Evolutionary conservation across 1,140 invertebrate genomes (phyloP), one percentile per base, ranked within the genome.

Genomic region (Caerostris darwini): DNA sequence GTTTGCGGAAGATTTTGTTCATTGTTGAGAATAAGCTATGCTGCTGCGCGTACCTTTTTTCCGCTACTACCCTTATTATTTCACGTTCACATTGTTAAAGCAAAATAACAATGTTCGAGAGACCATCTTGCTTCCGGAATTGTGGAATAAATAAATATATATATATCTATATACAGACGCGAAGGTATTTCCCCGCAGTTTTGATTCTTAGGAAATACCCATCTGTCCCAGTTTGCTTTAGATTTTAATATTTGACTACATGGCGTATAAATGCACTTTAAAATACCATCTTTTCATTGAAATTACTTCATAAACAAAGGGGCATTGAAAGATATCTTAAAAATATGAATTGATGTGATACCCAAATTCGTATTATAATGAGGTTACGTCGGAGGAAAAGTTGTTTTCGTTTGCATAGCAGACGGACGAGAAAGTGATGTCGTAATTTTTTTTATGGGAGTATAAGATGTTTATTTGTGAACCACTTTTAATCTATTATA

Each of bases 71-170:
- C 54, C 87, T 89, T 89, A 89, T 89, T 89, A 89, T 71, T 89
- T 54, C 64, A 89, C 87, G 59, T 89, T 89, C 64, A 61, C 87
- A 89, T 89, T 89, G 87, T 89, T 89, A 89, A 64, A 89, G 87
- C 34, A 56, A 53, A 89, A 89, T 89, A 89, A 89, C 87, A 89
- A 89, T 58, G 61, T 17, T 50, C 61, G 54, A 61, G 59, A n/a
- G 34, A 34, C 34, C 12, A 12, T 71, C 59, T 53, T 56, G 6
- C 17, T 50, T 64, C 34, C 50, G 1, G 14, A 89, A 34, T 53
- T 89, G 58, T 71, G 64, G 87, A 34, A 56, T 57, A 89, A 69
- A 50, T 89, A 89, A 69, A 67, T 89, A 59, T 89, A 69, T 71
- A 89, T 69, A 89, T 64, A 89, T 57, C 14, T 50, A 71, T 3